Evolutionary conservation across 2,797 vertebrate species (phyloP), one percentile per base, ranked within the genome.

Genomic region (Pygocentrus nattereri): DNA sequence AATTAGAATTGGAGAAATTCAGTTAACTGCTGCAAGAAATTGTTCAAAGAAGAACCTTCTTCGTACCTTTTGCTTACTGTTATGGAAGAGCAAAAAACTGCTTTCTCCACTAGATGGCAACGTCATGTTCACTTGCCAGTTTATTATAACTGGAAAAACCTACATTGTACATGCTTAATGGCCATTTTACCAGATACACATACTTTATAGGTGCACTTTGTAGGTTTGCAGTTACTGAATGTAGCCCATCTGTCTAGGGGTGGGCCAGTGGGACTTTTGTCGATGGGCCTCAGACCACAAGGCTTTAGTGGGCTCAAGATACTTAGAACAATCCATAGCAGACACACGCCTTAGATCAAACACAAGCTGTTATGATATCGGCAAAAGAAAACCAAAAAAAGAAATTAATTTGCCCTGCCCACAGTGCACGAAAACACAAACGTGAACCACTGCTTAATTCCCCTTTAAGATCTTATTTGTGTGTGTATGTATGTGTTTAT

Each of bases 21-120:
- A 30, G 49, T 58, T 80, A 34, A 34, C 23, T n/a, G 47, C 3
- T 50, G 11, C n/a, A 74, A 12, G 44, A 44, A 44, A 44, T 10
- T 44, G 38, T 5, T n/a, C n/a, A 52, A 52, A 2, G 11, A 69
- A 27, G 27, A 30, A 25, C 1, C 23, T 23, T 8, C 19, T 19
- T 2, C 49, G 23, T 19, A 34, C 10, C 19, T 31, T 47, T 21
- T 21, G 62, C 31, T 34, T 21, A 65, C 30, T 34, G 62, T 61
- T 47, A 4, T 21, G 2, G 21, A 30, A 18, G 38, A 31, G 19
- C 21, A 49, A 61, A 62, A 21, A 8, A 2, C 0, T 0, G 27
- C 13, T 18, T 41, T 64, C 3, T 21, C 75, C 81, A 68, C 81
- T 74, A 82, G 81, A 70, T 78, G 81, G 76, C 27, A 74, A 41